These are phyloP conservation scores for Triops cancriformis DNA, from an alignment of 1,140 invertebrate species.

Conservation along the genomic window DNA sequence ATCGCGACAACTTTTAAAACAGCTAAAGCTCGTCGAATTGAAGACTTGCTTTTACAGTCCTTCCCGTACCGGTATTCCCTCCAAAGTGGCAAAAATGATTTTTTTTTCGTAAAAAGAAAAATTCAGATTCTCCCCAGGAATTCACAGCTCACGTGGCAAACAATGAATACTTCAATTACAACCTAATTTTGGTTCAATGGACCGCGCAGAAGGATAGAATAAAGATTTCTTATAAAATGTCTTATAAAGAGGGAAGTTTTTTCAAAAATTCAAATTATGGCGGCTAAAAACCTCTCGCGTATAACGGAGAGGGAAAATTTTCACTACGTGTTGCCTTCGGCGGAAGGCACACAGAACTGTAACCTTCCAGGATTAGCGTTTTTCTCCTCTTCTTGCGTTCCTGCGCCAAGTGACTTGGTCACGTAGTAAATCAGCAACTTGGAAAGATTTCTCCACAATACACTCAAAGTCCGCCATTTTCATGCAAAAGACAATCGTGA, in stretches of 20 bases:
- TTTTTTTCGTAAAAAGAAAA: no score
- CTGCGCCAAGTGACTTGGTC: neutral
- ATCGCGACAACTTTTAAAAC: neutral
- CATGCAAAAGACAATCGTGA: constrained; percentile 1
- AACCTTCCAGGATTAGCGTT: neutral
- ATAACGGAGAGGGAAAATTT: neutral
- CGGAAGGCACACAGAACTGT: neutral
- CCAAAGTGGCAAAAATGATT: no score
- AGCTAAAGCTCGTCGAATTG: no score
- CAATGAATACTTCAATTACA: neutral
- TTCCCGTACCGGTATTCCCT: no score
- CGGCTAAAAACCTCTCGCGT: neutral
- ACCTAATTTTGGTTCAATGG: neutral
- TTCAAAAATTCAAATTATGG: neutral
- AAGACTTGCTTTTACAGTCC: no score
- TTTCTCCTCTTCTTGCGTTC: neutral
- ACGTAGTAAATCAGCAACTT: neutral
- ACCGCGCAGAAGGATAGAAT: neutral
- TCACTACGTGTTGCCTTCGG: neutral
- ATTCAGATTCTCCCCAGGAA: no score
- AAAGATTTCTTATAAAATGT: neutral
- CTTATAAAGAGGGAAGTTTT: neutral
- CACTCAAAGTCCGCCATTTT: neutral
- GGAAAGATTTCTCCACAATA: neutral
- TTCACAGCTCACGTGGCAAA: neutral